These are phyloP conservation scores for Tupaia tana DNA, from an alignment of 2,113 vertebrate species.

Conservation along the genomic window DNA sequence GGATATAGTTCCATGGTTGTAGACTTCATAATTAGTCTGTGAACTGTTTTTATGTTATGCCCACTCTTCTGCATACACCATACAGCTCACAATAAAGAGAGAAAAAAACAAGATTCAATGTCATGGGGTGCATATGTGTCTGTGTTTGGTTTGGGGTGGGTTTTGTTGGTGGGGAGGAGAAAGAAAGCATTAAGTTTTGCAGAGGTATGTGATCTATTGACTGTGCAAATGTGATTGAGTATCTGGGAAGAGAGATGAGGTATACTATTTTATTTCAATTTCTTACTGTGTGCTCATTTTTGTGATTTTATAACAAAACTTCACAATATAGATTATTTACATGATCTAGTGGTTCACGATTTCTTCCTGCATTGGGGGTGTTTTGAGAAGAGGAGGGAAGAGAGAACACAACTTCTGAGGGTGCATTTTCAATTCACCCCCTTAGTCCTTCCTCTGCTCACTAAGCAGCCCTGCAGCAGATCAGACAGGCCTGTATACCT, in stretches of 20 bases:
- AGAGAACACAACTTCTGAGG: neutral
- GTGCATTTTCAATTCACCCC: neutral
- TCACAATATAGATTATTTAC: neutral
- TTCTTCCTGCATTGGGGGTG: neutral
- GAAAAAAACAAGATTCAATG: neutral
- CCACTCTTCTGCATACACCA: neutral
- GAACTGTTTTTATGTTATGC: neutral
- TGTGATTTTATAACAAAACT: constrained; percentile 21
- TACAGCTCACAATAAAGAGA: neutral
- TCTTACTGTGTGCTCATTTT: constrained; percentile 37
- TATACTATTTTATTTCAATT: constrained; percentile 9
- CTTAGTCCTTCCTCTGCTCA: neutral
- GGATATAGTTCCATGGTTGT: neutral
- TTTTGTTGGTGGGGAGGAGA: constrained; percentile 1
- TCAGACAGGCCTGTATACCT: neutral
- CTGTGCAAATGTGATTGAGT: neutral
- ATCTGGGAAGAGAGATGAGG: neutral
- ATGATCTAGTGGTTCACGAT: neutral
- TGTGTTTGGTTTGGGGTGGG: neutral
- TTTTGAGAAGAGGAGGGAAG: neutral
- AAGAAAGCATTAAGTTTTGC: constrained; percentile 46
- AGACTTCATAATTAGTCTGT: neutral
- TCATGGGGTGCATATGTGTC: neutral
- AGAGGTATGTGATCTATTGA: neutral
- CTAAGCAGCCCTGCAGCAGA: neutral